Percentiles rank a stretch among this genome's conserved stretches.
These are phyloP conservation scores for Acrossocheilus fasciatus DNA, from an alignment of 2,797 vertebrate species.

Conservation along the genomic window DNA sequence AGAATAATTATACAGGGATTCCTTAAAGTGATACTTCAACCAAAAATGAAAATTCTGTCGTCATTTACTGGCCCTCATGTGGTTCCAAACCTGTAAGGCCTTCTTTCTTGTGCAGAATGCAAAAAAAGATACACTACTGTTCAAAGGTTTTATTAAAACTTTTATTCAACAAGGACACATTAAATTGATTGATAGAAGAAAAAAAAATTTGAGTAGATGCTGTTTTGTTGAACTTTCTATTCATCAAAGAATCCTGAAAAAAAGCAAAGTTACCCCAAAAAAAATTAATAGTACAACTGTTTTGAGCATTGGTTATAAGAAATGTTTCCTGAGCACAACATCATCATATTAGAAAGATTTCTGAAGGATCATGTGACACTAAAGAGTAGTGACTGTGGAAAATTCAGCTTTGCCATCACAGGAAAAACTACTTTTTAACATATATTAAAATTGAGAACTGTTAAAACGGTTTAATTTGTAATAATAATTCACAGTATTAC, in stretches of 20 bases:
- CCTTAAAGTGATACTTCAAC: conserved; percentile 3
- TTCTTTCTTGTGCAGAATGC: neutral
- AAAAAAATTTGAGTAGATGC: too few relatives aligned
- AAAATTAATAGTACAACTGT: neutral
- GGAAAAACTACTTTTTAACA: neutral
- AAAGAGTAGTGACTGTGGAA: neutral
- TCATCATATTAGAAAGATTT: neutral
- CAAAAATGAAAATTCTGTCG: neutral
- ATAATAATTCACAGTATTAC: neutral
- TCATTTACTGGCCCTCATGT: neutral
- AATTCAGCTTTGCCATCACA: neutral
- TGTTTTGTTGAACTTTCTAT: neutral
- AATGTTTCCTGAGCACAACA: neutral
- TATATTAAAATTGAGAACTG: neutral
- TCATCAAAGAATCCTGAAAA: neutral
- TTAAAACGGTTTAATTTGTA: neutral
- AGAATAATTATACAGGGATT: conserved; percentile 18
- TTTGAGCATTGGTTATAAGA: neutral
- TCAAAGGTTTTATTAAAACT: too few relatives aligned
- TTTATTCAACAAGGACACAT: neutral
- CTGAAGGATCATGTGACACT: neutral
- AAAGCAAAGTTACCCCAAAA: neutral
- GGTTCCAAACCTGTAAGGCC: neutral
- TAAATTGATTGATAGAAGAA: neutral
- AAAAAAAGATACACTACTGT: neutral